Base-by-base conservation (phyloP, 2,888 invertebrate species). In the Cynaeus angustus region DNA sequence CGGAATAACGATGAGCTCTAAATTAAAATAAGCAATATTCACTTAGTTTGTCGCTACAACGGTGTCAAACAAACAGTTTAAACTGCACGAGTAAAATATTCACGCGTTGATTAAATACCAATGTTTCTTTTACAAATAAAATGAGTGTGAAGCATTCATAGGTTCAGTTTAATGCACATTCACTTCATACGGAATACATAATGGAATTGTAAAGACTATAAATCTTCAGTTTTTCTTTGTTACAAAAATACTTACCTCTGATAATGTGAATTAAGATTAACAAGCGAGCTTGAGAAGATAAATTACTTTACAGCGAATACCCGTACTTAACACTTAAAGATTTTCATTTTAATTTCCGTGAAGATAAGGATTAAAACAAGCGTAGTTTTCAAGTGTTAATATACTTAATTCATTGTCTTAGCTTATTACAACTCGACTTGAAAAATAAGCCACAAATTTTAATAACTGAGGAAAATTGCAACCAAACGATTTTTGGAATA, bases 261-360 rank as follows among this genome's bases (percentile, higher is more conserved):
- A 50, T 50, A 50, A 28, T 50, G 50, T 50, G 12, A 28, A 50
- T 10, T 33, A 14, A 55, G 55, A 55, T 55, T 55, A 55, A 38
- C 13, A 37, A 10, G 55, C 55, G 16, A 38, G 55, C 38, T 38
- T 16, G 13, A 37, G 37, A 55, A 37, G 38, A 55, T 38, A 55
- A 37, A 55, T 33, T 53, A 53, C 53, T 6, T 53, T 37, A 8
- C 30, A 13, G 33, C 52, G 26, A 14, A 52, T 33, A 52, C 7
- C 33, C 13, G 33, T 52, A 52, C 33, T 52, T 33, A 9, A 52
- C 33, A 33, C 13, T 46, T 46, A 46, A 46, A 46, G 46, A 46
- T 16, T 46, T 46, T 46, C 14, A 46, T 46, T 46, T 46, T 46
- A 46, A 46, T 46, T 46, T 46, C 46, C 46, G 14, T 6, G 6